Base-by-base conservation (phyloP, 2,113 vertebrate genomes). In the Agapornis roseicollis region DNA sequence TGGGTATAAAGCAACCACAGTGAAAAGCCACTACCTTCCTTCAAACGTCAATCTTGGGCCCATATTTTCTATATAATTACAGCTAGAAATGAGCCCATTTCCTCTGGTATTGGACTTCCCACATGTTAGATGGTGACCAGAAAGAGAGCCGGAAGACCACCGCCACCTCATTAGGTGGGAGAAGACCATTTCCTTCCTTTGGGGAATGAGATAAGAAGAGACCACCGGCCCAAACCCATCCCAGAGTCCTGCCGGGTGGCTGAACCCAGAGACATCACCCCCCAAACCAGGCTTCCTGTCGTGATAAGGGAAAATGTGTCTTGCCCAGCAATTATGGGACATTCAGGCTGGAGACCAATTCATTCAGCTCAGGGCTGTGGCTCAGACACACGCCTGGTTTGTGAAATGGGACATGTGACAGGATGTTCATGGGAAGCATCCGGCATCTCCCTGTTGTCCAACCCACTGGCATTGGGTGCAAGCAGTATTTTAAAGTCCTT, bases 161-260 rank as follows among this genome's bases (percentile, higher is more conserved):
- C 3, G 1, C 2, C 31, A 8, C 31, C 16, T 49, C 2, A 0
- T 72, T 1, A 5, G 19, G 25, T 23, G 72, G 29, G 25, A 37
- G 17, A 94, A 63, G 10, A 41, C 8, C 13, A 47, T 66, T 91
- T 89, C 46, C 44, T 87, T 58, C 31, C 46, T 1, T 35, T 39
- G 29, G 9, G 19, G 19, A 66, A 58, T 3, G 66, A 79, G 74
- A n/a, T 37, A 20, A 31, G 65, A n/a, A 70, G 18, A 28, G 33
- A 47, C 53, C 39, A 79, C 50, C 69, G 65, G 42, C 27, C 60
- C 2, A 2, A 13, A 17, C 9, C 18, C n/a, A 55, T 33, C 31
- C 31, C 10, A 3, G 42, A 27, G 47, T 6, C 63, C 61, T 28
- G 27, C 0, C 2, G 58, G 18, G 19, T 42, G 53, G 33, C 42